Conservation (phyloP, 2,113 vertebrate species). For the Asarcornis scutulata region DNA sequence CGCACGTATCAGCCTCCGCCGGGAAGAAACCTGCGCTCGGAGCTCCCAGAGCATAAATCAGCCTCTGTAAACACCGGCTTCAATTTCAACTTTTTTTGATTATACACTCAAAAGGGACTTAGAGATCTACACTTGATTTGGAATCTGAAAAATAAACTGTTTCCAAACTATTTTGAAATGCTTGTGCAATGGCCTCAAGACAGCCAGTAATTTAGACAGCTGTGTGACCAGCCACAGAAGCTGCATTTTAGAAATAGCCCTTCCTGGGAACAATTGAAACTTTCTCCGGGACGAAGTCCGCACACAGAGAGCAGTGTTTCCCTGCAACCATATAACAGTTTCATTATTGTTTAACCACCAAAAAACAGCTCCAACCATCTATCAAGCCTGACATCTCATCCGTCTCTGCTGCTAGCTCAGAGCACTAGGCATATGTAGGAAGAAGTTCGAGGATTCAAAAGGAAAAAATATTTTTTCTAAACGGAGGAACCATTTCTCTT, state of each 20-base stretch:
- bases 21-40: neutral
- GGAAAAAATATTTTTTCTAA: slow-evolving; percentile 11
- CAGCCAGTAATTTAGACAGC: slow-evolving; percentile 56
- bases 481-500: neutral
- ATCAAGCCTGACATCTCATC: slow-evolving; percentile 61
- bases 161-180: slow-evolving; percentile 51
- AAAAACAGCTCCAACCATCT: slow-evolving; percentile 68
- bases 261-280: slow-evolving; percentile 67
- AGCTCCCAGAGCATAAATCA: neutral
- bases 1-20: neutral
- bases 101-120: neutral
- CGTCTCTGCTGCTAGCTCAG: slow-evolving; percentile 15
- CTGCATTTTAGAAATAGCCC: slow-evolving; percentile 37
- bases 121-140: neutral
- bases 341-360: slow-evolving; percentile 73
- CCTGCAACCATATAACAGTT: slow-evolving; percentile 57
- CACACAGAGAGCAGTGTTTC: slow-evolving; percentile 74
- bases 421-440: neutral
- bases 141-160: slow-evolving; percentile 70
- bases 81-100: neutral
- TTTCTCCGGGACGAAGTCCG: slow-evolving; percentile 49
- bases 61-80: neutral
- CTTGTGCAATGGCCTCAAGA: slow-evolving; percentile 47
- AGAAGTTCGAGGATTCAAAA: neutral
- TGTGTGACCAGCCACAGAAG: slow-evolving; percentile 57